Evolutionary conservation across 2,797 vertebrate species (phyloP), one percentile per base, ranked within the genome.

Genomic region (Sternotherus odoratus): DNA sequence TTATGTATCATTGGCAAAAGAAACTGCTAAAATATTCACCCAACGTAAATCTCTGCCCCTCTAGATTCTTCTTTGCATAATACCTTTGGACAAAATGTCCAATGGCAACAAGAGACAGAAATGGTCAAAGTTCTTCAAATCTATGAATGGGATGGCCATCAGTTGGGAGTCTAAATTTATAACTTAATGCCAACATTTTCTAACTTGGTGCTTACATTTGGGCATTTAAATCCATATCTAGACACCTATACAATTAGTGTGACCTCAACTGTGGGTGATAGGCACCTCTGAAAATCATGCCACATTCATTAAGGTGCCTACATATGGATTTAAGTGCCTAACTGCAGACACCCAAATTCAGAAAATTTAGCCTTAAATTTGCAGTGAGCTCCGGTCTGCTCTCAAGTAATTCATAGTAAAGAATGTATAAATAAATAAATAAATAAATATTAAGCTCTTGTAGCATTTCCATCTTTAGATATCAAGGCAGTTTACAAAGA

Each of bases 291-390:
- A 69, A 69, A 69, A 39, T 91, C 90, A 90, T 88, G 82, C 33
- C 53, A 46, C 86, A 94, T 94, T 87, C 12, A 26, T 74, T 23
- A 46, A 95, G 92, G 88, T 92, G 93, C 88, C 86, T 87, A 94
- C 89, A 80, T 50, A 91, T 63, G 46, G n/a, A 56, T 93, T 95
- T 86, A 50, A 83, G 57, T 85, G 75, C 8, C 51, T 91, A 87
- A 91, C 88, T 94, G 82, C 83, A 92, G 91, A 85, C 75, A 92
- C 69, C 21, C 49, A 83, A 16, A 86, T 86, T 89, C 81, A 93
- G 86, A 86, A 92, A 74, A 83, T 43, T 19, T 75, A 83, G 93
- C 87, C 83, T 93, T 56, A 83, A 12, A 23, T 93, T 94, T 94
- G 43, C 15, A 51, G 54, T 4, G 80, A 83, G 30, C 12, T 83